phyloP scores from a whole-genome alignment of 2,113 vertebrate species.

The human region GRCh38 chr5:55285001-55285500 shows the following conservation, averaged over 20 bases:
- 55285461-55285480: not conserved
- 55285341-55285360: constrained; percentile 98
- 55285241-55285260: not conserved
- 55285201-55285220: not conserved
- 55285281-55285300: constrained; percentile 92
- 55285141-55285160: not conserved
- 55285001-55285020: too few relatives aligned
- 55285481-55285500: not conserved
- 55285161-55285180: not conserved
- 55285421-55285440: constrained; percentile 35
- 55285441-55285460: not conserved
- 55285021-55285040: constrained; percentile 12
- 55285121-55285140: not conserved
- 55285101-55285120: not conserved
- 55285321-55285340: constrained; percentile 96
- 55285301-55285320: constrained; percentile 94
- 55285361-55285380: constrained; percentile 95
- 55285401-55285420: constrained; percentile 91
- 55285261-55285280: not conserved
- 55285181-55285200: not conserved
- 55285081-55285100: not conserved
- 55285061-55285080: constrained; percentile 27
- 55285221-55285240: not conserved
- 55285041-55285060: not conserved
- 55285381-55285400: constrained; percentile 88